A percentile compares a stretch with the other conserved stretches of the same genome.
These are phyloP conservation scores for Suncus etruscus DNA, from an alignment of 2,113 vertebrate genomes.

Conservation along the genomic window DNA sequence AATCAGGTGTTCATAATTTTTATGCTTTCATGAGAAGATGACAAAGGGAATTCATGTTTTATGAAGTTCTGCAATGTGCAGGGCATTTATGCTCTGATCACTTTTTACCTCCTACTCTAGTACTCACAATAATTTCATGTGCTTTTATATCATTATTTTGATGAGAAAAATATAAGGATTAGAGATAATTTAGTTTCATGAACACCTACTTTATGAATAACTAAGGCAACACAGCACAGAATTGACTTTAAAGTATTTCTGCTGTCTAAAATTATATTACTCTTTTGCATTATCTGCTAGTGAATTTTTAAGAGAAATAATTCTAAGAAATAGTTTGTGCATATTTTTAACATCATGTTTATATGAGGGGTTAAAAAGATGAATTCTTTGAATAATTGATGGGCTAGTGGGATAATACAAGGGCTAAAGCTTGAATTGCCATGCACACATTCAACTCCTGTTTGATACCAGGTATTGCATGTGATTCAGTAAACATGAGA, in stretches of 20 bases:
- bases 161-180: not conserved
- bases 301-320: not conserved
- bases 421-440: too few relatives aligned
- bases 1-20: slow-evolving; percentile 19
- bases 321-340: not conserved
- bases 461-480: too few relatives aligned
- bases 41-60: slow-evolving; percentile 41
- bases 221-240: not conserved
- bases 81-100: not conserved
- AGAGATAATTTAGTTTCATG: not conserved
- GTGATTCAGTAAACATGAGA: too few relatives aligned
- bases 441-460: too few relatives aligned
- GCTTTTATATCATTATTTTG: not conserved
- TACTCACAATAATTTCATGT: not conserved
- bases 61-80: not conserved
- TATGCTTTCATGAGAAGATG: not conserved
- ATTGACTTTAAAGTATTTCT: not conserved
- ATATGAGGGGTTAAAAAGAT: not conserved
- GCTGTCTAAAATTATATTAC: not conserved
- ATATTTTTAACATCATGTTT: not conserved
- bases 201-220: not conserved
- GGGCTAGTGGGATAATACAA: too few relatives aligned
- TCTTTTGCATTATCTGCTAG: not conserved
- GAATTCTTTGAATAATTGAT: not conserved
- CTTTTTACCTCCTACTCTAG: slow-evolving; percentile 21